Percentiles rank a stretch among this genome's conserved stretches.
Conservation (phyloP, 2,888 invertebrate species). For the Balanococcus diminutus region DNA sequence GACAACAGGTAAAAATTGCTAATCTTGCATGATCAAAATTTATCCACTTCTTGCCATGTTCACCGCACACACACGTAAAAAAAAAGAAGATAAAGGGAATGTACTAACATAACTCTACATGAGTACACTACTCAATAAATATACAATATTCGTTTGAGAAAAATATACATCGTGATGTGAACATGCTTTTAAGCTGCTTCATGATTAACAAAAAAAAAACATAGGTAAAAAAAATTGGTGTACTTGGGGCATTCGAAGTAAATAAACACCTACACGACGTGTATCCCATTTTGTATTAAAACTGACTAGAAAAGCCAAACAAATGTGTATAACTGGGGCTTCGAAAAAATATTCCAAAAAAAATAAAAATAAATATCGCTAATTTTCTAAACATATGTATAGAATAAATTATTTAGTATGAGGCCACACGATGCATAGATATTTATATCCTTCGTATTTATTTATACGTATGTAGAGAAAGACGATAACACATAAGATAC, state of each 20-base stretch:
- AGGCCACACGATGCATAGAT: conserved; percentile 4
- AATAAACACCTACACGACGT: background rate
- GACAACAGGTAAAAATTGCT: background rate
- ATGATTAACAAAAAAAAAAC: background rate
- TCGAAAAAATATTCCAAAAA: background rate
- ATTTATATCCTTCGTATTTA: background rate
- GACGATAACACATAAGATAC: conserved; percentile 6
- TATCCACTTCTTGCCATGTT: background rate
- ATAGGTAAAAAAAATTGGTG: conserved; percentile 3
- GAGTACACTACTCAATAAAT: conserved; percentile 12
- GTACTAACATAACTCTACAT: conserved; percentile 32
- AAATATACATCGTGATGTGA: conserved; percentile 18
- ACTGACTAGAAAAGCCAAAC: conserved; percentile 23
- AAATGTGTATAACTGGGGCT: conserved; percentile 20
- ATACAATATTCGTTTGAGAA: conserved; percentile 9
- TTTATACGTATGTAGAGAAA: background rate
- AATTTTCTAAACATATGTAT: background rate
- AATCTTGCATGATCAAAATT: background rate
- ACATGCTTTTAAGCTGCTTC: background rate
- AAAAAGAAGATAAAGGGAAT: background rate
- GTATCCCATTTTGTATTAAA: background rate
- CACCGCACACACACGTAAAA: background rate
- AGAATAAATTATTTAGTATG: background rate
- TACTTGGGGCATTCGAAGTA: background rate
- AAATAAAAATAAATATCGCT: background rate